Conservation (phyloP, 2,113 vertebrate genomes). For the Syrmaticus mikado region DNA sequence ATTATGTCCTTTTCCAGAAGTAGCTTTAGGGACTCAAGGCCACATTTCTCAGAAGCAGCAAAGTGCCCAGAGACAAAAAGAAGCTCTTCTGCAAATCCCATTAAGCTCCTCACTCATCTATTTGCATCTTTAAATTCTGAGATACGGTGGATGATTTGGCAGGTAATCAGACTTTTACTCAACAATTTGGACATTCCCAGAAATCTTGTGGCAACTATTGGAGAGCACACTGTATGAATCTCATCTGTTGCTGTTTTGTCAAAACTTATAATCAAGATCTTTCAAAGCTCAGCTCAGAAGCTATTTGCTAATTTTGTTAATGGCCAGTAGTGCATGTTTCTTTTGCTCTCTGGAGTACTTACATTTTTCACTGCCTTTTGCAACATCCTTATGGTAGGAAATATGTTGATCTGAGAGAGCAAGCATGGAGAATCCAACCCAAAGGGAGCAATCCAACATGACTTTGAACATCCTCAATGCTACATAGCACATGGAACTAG, state of each 20-base stretch:
- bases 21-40: neutral
- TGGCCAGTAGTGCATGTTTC: neutral
- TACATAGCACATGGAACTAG: neutral
- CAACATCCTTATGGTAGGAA: neutral
- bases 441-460: neutral
- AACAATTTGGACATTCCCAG: neutral
- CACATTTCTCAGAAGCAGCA: neutral
- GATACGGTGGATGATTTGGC: neutral
- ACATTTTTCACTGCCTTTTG: neutral
- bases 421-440: neutral
- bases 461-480: neutral
- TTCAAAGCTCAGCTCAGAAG: neutral
- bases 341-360: neutral
- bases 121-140: slow-evolving; percentile 5
- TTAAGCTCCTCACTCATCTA: neutral
- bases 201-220: neutral
- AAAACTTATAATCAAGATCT: neutral
- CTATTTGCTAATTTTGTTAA: neutral
- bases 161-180: neutral
- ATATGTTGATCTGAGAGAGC: neutral
- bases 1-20: neutral
- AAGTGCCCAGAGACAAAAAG: neutral
- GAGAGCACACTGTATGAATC: neutral
- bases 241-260: neutral
- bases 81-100: neutral